Evolutionary conservation across 2,797 vertebrate genomes (phyloP), one percentile per base, ranked within the genome.

Genomic region (Schizothorax lantsangensis): DNA sequence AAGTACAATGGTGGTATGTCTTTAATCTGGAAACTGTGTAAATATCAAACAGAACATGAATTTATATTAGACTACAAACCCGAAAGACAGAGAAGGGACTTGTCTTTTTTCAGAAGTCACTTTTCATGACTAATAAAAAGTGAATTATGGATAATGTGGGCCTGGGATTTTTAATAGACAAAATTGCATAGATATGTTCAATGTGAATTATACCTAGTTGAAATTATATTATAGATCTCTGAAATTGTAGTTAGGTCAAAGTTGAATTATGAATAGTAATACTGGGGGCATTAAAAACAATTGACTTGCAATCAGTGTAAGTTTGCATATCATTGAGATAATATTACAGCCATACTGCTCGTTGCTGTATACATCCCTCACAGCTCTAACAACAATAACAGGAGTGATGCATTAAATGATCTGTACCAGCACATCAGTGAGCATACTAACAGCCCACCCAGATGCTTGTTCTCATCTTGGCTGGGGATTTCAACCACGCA

Each of bases 41-140:
- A 69, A 69, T 33, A 68, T 68, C 64, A 69, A 69, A 69, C 33
- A 7, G 30, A 69, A 69, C 33, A 69, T 69, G 33, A 19, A 69
- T 38, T 36, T 36, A 36, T 69, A 69, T 69, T 69, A n/a, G n/a
- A n/a, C n/a, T n/a, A n/a, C n/a, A n/a, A n/a, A 21, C 33, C 66
- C 7, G 7, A 69, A 69, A 38, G 14, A 19, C 30, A 68, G 64
- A 68, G 15, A 17, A 19, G 33, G 17, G 33, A 36, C 33, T 68
- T 30, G 30, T 62, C 30, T 69, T 69, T 6, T 69, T 33, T 69
- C 66, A 36, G 33, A 69, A 69, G 66, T 69, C 21, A 78, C 30
- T 57, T 11, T 38, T 78, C 33, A 15, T 78, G 11, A 57, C 30
- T 57, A 57, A 78, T 78, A 54, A 78, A 78, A 38, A 7, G 33